Percentiles rank a stretch among this genome's conserved stretches.
Evolutionary conservation across 2,113 vertebrate genomes (phyloP).

Genomic region (Aspidoscelis tigris): DNA sequence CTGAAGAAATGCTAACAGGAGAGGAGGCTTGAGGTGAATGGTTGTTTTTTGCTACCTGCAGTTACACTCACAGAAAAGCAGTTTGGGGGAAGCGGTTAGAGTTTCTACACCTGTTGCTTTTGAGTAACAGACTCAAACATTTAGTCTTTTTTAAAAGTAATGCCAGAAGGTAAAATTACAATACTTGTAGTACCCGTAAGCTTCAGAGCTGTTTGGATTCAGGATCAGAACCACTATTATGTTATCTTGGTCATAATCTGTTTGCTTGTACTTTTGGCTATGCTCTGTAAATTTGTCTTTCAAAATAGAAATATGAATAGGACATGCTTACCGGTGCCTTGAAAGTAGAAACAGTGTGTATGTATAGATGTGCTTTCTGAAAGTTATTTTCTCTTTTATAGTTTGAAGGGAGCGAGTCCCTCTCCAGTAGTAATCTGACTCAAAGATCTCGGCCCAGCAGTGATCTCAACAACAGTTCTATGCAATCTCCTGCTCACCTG

Average conservation of each 20-base stretch:
- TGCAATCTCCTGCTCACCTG: slow-evolving; percentile 94
- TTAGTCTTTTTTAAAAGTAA: background rate
- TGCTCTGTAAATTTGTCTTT: background rate
- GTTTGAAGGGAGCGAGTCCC: slow-evolving; percentile 94
- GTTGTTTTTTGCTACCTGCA: background rate
- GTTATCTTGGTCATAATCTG: background rate
- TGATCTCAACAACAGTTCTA: slow-evolving; percentile 95
- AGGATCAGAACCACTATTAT: background rate
- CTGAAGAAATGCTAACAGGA: background rate
- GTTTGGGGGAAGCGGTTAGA: background rate
- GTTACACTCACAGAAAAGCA: background rate
- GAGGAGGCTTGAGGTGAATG: background rate
- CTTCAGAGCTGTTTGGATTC: background rate
- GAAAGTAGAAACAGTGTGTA: background rate
- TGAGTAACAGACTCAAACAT: background rate
- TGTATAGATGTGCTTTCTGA: background rate
- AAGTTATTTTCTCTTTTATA: slow-evolving; percentile 54
- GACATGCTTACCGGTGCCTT: background rate
- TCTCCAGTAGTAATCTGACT: slow-evolving; percentile 87
- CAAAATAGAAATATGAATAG: background rate
- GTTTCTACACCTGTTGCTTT: background rate
- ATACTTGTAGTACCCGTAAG: no score
- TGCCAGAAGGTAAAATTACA: no score
- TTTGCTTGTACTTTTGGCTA: background rate
- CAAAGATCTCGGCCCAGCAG: slow-evolving; percentile 94